These are phyloP conservation scores for Hirtodrosophila alboralis DNA, from an alignment of 2,888 invertebrate genomes.

Conservation along the genomic window DNA sequence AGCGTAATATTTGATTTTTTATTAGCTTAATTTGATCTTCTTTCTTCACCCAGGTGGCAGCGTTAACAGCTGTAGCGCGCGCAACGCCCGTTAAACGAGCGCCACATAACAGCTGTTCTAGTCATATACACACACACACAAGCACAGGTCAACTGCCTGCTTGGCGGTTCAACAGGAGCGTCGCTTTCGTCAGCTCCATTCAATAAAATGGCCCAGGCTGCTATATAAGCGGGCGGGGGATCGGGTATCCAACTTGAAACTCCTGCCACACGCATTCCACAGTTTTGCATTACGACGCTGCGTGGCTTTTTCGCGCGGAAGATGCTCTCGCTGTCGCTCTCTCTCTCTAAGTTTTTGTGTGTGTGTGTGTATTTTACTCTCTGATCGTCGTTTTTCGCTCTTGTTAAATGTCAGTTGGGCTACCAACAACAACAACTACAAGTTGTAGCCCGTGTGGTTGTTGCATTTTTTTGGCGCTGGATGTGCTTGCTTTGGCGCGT, in stretches of 20 bases:
- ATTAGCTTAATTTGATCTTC: not conserved
- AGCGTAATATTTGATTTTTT: not conserved
- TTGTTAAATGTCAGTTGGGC: constrained; percentile 63
- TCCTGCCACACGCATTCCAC: constrained; percentile 49
- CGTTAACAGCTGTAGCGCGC: constrained; percentile 58
- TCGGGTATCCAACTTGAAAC: constrained; percentile 4
- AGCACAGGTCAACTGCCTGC: constrained; percentile 37
- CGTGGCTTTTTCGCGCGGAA: constrained; percentile 38
- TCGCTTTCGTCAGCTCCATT: constrained; percentile 39
- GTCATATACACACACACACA: constrained; percentile 20
- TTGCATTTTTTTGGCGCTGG: constrained; percentile 59
- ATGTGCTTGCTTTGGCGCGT: constrained; percentile 59
- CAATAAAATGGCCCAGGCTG: constrained; percentile 26
- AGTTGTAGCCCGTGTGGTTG: constrained; percentile 52
- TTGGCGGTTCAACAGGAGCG: constrained; percentile 41
- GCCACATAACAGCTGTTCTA: constrained; percentile 60
- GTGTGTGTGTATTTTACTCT: constrained; percentile 5
- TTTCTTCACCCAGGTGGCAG: constrained; percentile 53
- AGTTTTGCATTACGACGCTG: constrained; percentile 10
- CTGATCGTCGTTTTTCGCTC: constrained; percentile 25
- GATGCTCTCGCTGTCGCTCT: constrained; percentile 19
- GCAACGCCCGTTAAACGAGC: constrained; percentile 51
- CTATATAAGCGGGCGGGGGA: not conserved
- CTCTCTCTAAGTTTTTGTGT: constrained; percentile 3
- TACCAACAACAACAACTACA: constrained; percentile 38